Base-by-base conservation (phyloP, 2,113 vertebrate genomes). In the Macaca nemestrina region DNA sequence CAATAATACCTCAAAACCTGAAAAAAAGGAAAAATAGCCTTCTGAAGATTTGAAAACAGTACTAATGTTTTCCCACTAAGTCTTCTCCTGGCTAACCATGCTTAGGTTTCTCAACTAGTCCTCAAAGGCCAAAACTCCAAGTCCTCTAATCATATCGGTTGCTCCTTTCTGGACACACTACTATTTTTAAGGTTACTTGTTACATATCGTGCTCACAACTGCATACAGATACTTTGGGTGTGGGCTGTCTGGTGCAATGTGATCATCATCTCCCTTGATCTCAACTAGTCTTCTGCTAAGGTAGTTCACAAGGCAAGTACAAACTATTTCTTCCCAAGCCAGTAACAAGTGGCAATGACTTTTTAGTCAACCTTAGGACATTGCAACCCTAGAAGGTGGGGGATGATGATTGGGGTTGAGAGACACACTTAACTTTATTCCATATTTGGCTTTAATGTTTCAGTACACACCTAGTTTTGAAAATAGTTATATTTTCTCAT, bases 401-500 rank as follows among this genome's bases (percentile, higher is more conserved):
- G 38, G n/a, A 40, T 57, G 32, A 68, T 83, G 76, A 27, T 91
- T 32, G 22, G 10, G 57, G 43, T 27, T 86, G 14, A 95, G 73
- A n/a, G 48, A 82, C n/a, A 93, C 23, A 93, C 27, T 85, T 96
- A 84, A 48, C 27, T 93, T 93, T 17, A 82, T 92, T 87, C 23
- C 0, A 4, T 90, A 4, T 89, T 95, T 93, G 52, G 0, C 7
- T 96, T 96, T 96, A 83, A 88, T 73, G 79, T 92, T 48, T 35
- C 45, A 79, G 13, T 92, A 78, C 43, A 45, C 22, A 70, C n/a
- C 30, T 22, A n/a, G 22, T 89, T 92, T 96, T 90, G 35, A 92
- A 95, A 93, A 89, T 50, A 85, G 45, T 78, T 94, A 23, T 61
- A 79, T 89, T 94, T 92, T 81, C 27, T 97, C 59, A 90, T 83